Conservation (phyloP, 2,113 vertebrate genomes). For the Cyprinus carpio region DNA sequence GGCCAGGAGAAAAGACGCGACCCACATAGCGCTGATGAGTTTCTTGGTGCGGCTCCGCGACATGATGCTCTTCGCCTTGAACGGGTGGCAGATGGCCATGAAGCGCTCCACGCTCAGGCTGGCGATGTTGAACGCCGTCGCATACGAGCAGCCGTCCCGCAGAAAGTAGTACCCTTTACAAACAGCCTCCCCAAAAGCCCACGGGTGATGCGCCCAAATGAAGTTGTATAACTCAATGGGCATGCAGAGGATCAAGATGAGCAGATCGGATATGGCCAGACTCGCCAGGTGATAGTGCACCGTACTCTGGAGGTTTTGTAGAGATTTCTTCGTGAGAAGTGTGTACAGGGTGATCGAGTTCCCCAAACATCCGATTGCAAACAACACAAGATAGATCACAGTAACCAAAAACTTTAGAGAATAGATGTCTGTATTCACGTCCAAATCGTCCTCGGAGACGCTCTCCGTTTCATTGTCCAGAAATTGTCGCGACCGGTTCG, state of each 20-base stretch:
- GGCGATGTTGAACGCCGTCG: constrained; percentile 91
- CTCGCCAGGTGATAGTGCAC: constrained; percentile 96
- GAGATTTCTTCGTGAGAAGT: constrained; percentile 81
- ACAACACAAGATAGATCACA: constrained; percentile 82
- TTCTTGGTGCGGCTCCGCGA: constrained; percentile 92
- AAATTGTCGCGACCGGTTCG: constrained; percentile 54
- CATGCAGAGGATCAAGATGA: constrained; percentile 91
- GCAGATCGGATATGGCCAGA: constrained; percentile 90
- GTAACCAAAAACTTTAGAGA: constrained; percentile 89
- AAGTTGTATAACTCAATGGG: constrained; percentile 96
- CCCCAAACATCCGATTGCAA: constrained; percentile 84
- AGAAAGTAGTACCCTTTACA: constrained; percentile 93
- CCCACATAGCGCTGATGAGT: constrained; percentile 91
- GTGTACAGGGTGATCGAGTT: constrained; percentile 92
- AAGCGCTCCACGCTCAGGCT: constrained; percentile 94
- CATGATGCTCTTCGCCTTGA: constrained; percentile 91
- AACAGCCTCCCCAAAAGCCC: constrained; percentile 87
- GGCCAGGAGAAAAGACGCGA: constrained; percentile 86
- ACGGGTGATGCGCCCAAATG: constrained; percentile 96
- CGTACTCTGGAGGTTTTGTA: constrained; percentile 91
- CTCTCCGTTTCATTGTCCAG: too few species aligned
- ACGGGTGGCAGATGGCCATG: constrained; percentile 96
- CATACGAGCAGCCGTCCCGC: constrained; percentile 92
- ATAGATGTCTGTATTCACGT: constrained; percentile 92
- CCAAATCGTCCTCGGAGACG: constrained; percentile 70